phyloP scores from a whole-genome alignment of 2,113 vertebrate genomes.

The Trogon melanurus region DNA sequence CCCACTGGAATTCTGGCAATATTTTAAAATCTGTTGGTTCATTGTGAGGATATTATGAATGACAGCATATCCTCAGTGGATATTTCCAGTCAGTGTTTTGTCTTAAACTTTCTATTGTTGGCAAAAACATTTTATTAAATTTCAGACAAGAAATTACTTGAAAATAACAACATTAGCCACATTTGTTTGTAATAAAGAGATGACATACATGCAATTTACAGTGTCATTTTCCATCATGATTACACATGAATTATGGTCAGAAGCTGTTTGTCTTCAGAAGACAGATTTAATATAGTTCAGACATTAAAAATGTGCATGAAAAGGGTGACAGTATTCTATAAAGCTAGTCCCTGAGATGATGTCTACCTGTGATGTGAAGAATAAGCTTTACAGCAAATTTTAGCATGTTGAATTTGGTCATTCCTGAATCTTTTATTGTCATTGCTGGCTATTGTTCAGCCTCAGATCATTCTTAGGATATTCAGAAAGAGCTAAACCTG shows the following conservation, averaged over 20 bases:
- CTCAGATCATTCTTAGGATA: neutral
- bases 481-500: neutral
- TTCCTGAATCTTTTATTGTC: neutral
- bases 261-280: neutral
- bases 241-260: neutral
- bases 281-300: neutral
- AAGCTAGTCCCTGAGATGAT: neutral
- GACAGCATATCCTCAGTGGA: neutral
- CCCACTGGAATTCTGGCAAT: neutral
- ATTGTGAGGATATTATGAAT: neutral
- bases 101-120: neutral
- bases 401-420: neutral
- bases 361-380: neutral
- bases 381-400: neutral
- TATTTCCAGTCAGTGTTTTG: neutral
- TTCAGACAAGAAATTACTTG: neutral
- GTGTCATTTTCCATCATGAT: neutral
- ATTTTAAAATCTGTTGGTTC: neutral
- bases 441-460: neutral
- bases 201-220: neutral
- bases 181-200: neutral
- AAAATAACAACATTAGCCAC: neutral
- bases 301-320: neutral
- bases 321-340: neutral
- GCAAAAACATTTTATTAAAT: neutral